Base-by-base conservation (phyloP, 2,113 vertebrate species). In the Pipa parva region DNA sequence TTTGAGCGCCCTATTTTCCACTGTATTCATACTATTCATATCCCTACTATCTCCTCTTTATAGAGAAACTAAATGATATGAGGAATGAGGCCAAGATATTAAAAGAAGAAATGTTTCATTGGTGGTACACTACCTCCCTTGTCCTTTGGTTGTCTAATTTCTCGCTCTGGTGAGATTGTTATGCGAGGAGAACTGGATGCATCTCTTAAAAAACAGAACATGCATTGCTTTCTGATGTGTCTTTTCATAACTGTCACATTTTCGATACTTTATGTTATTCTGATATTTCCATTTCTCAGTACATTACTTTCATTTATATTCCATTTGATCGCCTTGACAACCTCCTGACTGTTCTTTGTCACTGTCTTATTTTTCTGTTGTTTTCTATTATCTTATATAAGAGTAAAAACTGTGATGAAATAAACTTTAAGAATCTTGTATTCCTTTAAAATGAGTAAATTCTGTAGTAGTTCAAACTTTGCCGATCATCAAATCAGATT, bases 361-460 rank as follows among this genome's bases (percentile, higher is more conserved):
- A 11, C 28, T 25, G 31, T 49, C n/a, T 37, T 59, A 10, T 46
- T 26, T 66, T 29, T 59, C 28, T 67, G n/a, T 68, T 50, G 55
- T 51, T 68, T 50, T 59, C 29, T n/a, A n/a, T n/a, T n/a, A n/a
- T n/a, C n/a, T n/a, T n/a, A n/a, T n/a, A 20, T 49, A 52, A 68
- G 29, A 27, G 46, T 45, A 59, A 27, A 39, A 29, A 17, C 46
- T 33, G 51, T 59, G 51, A 68, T 68, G 25, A 9, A 13, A 39
- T 45, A 3, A 7, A 51, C 17, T 37, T 24, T 59, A 68, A 59
- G 59, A 54, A 54, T 33, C 39, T 67, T 67, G 54, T 51, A 59
- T 26, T n/a, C 29, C 26, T 68, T 68, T 65, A 59, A 51, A 59
- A 68, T 68, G 59, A 59, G 56, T 5, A 68, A 68, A 59, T 51